Evolutionary conservation across 37 sponge, comb jelly and placozoan genomes (phyloP).

Genomic region (Halisarca cf. caerulea): DNA sequence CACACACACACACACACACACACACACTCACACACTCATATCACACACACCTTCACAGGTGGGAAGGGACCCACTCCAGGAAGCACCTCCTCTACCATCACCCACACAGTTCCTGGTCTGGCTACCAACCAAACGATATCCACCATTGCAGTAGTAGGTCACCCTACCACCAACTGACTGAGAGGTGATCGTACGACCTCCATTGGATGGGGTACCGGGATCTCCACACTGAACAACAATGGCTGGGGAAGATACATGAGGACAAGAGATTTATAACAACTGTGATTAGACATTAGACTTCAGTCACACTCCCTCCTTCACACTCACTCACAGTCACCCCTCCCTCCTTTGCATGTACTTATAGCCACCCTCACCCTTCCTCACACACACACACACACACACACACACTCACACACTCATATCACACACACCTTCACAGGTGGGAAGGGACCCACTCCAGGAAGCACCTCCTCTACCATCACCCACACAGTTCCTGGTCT

Average conservation of each 20-base stretch:
- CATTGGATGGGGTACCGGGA: slow-evolving; percentile 47
- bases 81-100: not conserved
- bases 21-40: not conserved
- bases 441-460: slow-evolving; percentile 51
- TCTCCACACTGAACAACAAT: not conserved
- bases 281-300: too few species aligned
- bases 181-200: slow-evolving; percentile 1
- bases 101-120: slow-evolving; percentile 35
- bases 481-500: not conserved
- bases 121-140: slow-evolving; percentile 46
- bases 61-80: slow-evolving; percentile 55
- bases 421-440: slow-evolving; percentile 28
- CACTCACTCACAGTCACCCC: not conserved
- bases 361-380: too few species aligned
- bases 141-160: slow-evolving; percentile 41
- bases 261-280: too few species aligned
- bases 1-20: too few species aligned
- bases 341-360: not conserved
- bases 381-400: too few species aligned
- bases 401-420: too few species aligned
- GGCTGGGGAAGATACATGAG: not conserved
- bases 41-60: slow-evolving; percentile 40
- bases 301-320: too few species aligned
- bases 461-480: not conserved
- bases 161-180: slow-evolving; percentile 26